phyloP scores from a whole-genome alignment of 1,140 invertebrate genomes.

The Zaprionus inermis region DNA sequence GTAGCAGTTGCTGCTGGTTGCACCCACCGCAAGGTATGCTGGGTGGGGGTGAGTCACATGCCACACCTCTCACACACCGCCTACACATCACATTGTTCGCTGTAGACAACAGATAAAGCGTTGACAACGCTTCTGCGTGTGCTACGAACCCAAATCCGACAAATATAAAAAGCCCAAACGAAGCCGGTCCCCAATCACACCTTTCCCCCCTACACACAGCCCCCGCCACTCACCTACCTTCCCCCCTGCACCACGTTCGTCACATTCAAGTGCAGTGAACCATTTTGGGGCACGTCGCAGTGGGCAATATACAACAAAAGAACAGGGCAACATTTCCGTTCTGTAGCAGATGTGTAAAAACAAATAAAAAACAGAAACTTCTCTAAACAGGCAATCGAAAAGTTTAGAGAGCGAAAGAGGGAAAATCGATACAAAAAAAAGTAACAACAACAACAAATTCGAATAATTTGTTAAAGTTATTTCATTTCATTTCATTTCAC shows the following conservation, averaged over 20 bases:
- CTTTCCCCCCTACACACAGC: constrained; percentile 5
- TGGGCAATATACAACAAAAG: constrained; percentile 40
- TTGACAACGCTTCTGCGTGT: constrained; percentile 57
- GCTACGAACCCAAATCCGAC: constrained; percentile 33
- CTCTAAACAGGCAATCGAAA: constrained; percentile 26
- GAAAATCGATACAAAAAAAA: constrained; percentile 7
- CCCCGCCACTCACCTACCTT: not conserved
- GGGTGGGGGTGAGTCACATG: no score
- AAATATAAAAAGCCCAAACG: not conserved
- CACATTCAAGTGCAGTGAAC: constrained; percentile 78
- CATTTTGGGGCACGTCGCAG: constrained; percentile 72
- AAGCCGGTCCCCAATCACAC: constrained; percentile 20
- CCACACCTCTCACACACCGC: not conserved
- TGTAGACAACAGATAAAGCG: constrained; percentile 62
- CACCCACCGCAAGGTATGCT: not conserved
- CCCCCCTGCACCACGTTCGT: not conserved
- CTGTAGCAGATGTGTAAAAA: constrained; percentile 69
- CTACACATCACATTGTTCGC: constrained; percentile 58
- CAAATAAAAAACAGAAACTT: constrained; percentile 38
- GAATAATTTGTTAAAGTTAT: constrained; percentile 44
- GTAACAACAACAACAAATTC: constrained; percentile 14
- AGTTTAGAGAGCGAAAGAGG: not conserved
- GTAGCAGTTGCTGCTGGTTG: not conserved
- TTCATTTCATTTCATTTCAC: constrained; percentile 44
- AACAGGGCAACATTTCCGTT: constrained; percentile 72